Conservation (phyloP, 2,888 invertebrate species). For the Acleris holmiana region DNA sequence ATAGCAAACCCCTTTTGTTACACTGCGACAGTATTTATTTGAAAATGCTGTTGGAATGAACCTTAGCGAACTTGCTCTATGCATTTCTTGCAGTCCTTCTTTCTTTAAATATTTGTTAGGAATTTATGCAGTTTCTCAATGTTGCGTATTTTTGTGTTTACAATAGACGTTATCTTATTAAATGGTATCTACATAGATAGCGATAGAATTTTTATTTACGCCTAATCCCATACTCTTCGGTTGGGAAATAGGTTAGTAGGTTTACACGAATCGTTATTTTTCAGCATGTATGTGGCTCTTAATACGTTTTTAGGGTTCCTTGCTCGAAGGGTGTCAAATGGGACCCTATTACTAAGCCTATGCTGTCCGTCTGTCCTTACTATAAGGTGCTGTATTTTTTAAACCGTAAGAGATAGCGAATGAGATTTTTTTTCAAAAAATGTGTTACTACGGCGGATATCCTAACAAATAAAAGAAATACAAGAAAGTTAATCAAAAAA, state of each 20-base stretch:
- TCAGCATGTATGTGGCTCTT: too few relatives aligned
- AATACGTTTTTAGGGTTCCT: too few relatives aligned
- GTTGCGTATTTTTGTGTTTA: neutral
- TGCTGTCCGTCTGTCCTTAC: too few relatives aligned
- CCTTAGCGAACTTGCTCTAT: neutral
- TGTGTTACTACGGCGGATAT: too few relatives aligned
- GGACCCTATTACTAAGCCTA: too few relatives aligned
- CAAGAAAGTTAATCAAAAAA: too few relatives aligned
- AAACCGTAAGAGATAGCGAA: too few relatives aligned
- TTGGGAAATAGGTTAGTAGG: constrained; percentile 27
- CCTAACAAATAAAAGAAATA: too few relatives aligned
- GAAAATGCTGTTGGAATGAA: constrained; percentile 24
- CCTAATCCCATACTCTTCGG: constrained; percentile 7
- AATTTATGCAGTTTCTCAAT: constrained; percentile 7
- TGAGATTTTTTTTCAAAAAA: too few relatives aligned
- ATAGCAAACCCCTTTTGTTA: constrained; percentile 19
- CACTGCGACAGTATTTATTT: constrained; percentile 24
- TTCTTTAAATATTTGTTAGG: neutral
- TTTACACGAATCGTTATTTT: too few relatives aligned
- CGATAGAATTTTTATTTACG: constrained; percentile 12
- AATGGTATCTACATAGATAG: constrained; percentile 28
- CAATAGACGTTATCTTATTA: constrained; percentile 18
- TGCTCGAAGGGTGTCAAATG: too few relatives aligned
- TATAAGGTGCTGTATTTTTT: too few relatives aligned
- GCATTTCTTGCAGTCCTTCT: neutral